These are phyloP conservation scores for Epinotia brunnichana DNA, from an alignment of 2,888 invertebrate genomes.

Conservation along the genomic window DNA sequence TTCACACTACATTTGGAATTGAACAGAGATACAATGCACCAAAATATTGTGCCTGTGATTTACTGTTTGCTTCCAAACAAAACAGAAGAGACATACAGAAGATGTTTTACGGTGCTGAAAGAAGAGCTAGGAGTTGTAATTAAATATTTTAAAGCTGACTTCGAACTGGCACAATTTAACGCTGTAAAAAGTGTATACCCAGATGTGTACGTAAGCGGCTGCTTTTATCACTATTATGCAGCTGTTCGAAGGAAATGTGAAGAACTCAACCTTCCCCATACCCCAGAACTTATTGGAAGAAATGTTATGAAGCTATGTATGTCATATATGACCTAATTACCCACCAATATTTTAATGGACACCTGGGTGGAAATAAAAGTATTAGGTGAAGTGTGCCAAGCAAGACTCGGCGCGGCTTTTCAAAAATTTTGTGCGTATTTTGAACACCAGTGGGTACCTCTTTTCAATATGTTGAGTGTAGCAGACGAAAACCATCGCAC, in stretches of 20 bases:
- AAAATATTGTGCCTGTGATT: constrained; percentile 6
- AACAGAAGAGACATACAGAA: constrained; percentile 3
- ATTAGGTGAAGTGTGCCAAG: constrained; percentile 5
- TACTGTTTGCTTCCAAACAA: constrained; percentile 16
- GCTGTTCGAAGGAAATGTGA: neutral
- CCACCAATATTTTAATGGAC: constrained; percentile 7
- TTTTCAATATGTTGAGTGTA: constrained; percentile 2
- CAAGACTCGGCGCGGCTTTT: neutral
- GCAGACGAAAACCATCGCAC: constrained; percentile 13
- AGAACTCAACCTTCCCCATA: constrained; percentile 4
- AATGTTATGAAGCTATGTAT: constrained; percentile 2
- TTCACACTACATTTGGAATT: neutral
- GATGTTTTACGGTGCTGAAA: neutral
- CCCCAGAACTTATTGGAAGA: neutral
- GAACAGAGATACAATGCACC: neutral
- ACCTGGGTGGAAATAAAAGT: constrained; percentile 9
- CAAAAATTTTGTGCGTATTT: constrained; percentile 14
- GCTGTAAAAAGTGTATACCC: constrained; percentile 12
- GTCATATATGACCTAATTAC: constrained; percentile 10
- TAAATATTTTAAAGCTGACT: constrained; percentile 7
- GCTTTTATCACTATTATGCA: constrained; percentile 5
- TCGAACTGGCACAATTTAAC: constrained; percentile 10
- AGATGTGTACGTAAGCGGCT: neutral
- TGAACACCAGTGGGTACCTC: constrained; percentile 7
- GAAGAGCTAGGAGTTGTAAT: neutral